Evolutionary conservation across 2,888 invertebrate genomes (phyloP).

Genomic region (Iselma pallidipennis): DNA sequence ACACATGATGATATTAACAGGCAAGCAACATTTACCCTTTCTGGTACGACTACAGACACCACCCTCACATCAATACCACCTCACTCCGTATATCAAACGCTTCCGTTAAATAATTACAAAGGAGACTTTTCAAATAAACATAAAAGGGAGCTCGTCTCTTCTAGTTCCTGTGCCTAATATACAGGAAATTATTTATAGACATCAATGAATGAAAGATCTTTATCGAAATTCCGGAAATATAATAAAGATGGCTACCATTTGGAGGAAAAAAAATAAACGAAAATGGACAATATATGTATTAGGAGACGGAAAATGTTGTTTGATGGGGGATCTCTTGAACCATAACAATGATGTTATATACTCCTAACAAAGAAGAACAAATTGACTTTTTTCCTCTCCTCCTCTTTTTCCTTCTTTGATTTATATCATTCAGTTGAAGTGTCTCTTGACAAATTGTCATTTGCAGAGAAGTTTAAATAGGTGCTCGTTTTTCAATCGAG

Average conservation of each 20-base stretch:
- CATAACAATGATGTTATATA: background rate
- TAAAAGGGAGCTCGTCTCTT: background rate
- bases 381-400: background rate
- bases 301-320: background rate
- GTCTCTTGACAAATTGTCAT: background rate
- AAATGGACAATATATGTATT: background rate
- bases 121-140: background rate
- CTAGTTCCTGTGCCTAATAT: background rate
- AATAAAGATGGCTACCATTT: background rate
- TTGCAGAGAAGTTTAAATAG: background rate
- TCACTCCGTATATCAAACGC: background rate
- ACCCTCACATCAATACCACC: too few species aligned
- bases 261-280: background rate
- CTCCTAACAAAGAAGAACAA: too few species aligned
- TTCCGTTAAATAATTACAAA: background rate
- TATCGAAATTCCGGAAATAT: background rate
- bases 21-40: too few species aligned
- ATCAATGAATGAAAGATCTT: background rate
- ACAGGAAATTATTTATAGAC: constrained; percentile 6
- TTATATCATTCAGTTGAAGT: background rate
- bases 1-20: too few species aligned
- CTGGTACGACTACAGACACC: too few species aligned
- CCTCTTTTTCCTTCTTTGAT: background rate
- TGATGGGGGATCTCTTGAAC: background rate
- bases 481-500: background rate